Conservation (phyloP, 2,888 invertebrate species). For the Saturnia pavonia region DNA sequence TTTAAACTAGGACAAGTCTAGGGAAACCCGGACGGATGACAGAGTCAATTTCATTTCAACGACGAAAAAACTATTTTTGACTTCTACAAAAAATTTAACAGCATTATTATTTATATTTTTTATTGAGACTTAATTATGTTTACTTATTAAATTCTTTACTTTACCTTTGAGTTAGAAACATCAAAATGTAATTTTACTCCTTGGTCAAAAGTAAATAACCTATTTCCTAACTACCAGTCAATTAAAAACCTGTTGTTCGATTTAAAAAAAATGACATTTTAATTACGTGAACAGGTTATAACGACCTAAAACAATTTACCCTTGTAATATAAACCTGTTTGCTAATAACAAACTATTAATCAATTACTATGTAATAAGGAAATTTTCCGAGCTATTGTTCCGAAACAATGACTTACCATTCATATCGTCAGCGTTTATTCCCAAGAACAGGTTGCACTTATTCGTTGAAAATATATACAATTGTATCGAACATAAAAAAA, state of each 20-base stretch:
- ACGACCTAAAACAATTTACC: not conserved
- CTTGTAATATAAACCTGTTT: conserved; percentile 3
- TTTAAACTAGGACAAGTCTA: too few relatives aligned
- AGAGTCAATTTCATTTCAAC: too few relatives aligned
- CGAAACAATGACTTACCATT: conserved; percentile 31
- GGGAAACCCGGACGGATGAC: too few relatives aligned
- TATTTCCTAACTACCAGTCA: not conserved
- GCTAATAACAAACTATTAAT: conserved; percentile 5
- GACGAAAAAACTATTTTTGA: too few relatives aligned
- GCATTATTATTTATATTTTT: too few relatives aligned
- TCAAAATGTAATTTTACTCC: not conserved
- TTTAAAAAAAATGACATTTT: not conserved
- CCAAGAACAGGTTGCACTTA: conserved; percentile 22
- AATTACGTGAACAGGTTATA: not conserved
- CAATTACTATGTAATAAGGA: not conserved
- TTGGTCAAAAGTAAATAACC: not conserved
- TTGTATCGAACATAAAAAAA: not conserved
- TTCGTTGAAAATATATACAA: not conserved
- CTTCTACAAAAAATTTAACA: too few relatives aligned
- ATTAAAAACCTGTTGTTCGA: not conserved
- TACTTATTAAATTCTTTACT: too few relatives aligned
- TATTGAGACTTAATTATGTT: too few relatives aligned
- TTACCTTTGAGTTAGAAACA: not conserved
- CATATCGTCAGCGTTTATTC: conserved; percentile 31
- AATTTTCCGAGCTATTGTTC: conserved; percentile 1